Base-by-base conservation (phyloP, 2,888 invertebrate genomes). In the Gymnosoma rotundatum region DNA sequence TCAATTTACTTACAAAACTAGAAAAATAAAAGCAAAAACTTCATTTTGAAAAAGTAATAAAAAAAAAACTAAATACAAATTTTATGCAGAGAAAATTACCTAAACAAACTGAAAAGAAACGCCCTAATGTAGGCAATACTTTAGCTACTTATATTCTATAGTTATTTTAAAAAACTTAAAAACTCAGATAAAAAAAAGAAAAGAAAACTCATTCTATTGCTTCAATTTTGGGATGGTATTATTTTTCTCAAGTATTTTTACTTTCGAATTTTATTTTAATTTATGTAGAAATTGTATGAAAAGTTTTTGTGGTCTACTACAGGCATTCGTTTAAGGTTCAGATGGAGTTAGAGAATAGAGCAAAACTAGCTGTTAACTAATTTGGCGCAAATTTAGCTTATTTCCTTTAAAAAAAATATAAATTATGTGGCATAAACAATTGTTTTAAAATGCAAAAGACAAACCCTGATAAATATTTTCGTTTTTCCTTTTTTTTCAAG, bases 381-480 rank as follows among this genome's bases (percentile, higher is more conserved):
- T 86, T 87, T 87, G 86, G 78, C 56, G 78, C 80, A 86, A 85
- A 86, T 70, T 84, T 88, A 86, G 79, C 87, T 87, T 83, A 83
- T 86, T 87, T 87, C 83, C 74, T 85, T 6, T 18, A 42, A 25
- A 25, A 25, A 50, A 54, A 42, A n/a, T n/a, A n/a, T n/a, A n/a
- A 80, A 61, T 61, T 75, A 63, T 54, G 58, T 38, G 60, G 56
- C 70, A 75, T 67, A 80, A 74, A 42, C 64, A 60, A 76, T 75
- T 79, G 61, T 85, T 85, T 83, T 42, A 48, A 50, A 78, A 78
- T 78, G 78, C 81, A 79, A 66, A 66, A 78, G 83, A 78, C 85
- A 86, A 84, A 75, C 83, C 83, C 61, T 70, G 73, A 74, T 76
- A 78, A 75, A 75, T 73, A 45, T 74, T 58, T 83, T 45, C 45